A percentile compares a stretch with the other conserved stretches of the same genome.
Evolutionary conservation across 2,113 vertebrate species (phyloP).

Genomic region (Sporophila hypoxantha): DNA sequence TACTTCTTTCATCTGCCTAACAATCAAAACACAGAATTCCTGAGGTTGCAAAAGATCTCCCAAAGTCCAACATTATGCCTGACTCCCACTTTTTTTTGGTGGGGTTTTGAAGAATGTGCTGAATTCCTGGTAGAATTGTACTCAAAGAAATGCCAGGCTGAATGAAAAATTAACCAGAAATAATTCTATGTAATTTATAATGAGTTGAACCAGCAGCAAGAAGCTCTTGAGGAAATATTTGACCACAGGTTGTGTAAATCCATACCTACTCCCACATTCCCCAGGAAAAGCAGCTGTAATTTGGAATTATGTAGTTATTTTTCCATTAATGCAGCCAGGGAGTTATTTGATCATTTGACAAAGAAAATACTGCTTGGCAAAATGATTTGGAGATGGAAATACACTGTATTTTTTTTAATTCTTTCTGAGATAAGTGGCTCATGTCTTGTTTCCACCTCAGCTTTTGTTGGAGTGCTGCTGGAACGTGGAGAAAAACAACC

Average conservation of each 20-base stretch:
- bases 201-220: neutral
- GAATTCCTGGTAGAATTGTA: neutral
- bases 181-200: neutral
- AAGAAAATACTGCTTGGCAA: neutral
- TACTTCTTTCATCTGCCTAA: neutral
- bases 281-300: neutral
- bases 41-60: neutral
- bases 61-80: neutral
- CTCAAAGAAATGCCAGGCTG: neutral
- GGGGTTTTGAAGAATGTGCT: neutral
- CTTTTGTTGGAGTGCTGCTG: neutral
- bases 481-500: neutral
- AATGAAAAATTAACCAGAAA: neutral
- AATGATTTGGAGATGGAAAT: neutral
- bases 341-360: neutral
- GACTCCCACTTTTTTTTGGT: neutral
- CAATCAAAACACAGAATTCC: neutral
- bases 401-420: neutral
- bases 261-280: too few species aligned
- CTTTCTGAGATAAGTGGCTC: neutral
- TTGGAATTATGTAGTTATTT: neutral
- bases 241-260: neutral
- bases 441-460: neutral
- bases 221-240: neutral
- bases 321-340: neutral